Percentiles rank a stretch among this genome's conserved stretches.
Conservation (phyloP, 2,113 vertebrate species). For the Pimephales promelas region DNA sequence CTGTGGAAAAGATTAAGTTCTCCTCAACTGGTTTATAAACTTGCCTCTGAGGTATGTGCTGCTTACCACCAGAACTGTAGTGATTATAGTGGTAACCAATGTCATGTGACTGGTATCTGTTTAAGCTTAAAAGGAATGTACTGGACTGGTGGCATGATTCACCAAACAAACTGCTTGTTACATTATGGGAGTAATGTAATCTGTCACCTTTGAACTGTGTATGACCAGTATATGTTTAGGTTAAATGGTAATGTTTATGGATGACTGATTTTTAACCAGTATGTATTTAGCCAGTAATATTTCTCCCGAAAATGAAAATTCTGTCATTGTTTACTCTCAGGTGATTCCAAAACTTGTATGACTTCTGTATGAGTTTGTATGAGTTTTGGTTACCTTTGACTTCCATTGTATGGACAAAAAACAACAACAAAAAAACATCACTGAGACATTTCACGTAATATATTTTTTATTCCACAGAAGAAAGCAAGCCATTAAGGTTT, state of each 20-base stretch:
- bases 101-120: conserved; percentile 28
- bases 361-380: no score
- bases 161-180: not conserved
- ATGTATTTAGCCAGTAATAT: not conserved
- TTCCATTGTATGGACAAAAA: no score
- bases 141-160: not conserved
- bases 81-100: not conserved
- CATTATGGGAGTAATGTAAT: not conserved
- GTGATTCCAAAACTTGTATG: no score
- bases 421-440: no score
- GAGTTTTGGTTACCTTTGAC: no score
- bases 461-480: no score
- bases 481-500: no score
- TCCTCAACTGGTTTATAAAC: not conserved
- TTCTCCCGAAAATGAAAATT: no score
- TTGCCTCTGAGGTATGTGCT: conserved; percentile 38
- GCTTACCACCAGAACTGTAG: not conserved
- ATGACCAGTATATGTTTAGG: not conserved
- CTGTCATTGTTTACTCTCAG: no score
- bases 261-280: not conserved
- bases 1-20: conserved; percentile 25
- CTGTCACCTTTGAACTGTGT: not conserved
- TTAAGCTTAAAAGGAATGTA: not conserved
- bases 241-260: not conserved
- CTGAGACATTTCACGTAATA: no score